Percentiles rank a stretch among this genome's conserved stretches.
These are phyloP conservation scores for Pygoscelis antarcticus DNA, from an alignment of 2,113 vertebrate genomes.

Conservation along the genomic window DNA sequence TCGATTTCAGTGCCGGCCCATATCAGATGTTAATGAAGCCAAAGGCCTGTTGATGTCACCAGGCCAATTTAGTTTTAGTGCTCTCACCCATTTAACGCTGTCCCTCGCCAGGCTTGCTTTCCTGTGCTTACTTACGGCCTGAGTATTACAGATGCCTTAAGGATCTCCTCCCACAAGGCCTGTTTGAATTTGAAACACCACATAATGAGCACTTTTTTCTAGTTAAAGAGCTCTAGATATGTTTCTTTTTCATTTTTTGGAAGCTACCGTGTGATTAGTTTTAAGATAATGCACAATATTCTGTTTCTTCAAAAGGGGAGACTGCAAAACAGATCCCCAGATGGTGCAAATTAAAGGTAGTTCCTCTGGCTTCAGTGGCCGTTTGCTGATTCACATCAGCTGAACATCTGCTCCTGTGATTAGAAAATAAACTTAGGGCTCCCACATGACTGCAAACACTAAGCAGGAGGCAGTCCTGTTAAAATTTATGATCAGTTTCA, in stretches of 20 bases:
- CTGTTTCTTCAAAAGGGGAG: background rate
- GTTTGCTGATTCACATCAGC: slow-evolving; percentile 10
- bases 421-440: background rate
- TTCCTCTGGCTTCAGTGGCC: background rate
- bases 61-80: background rate
- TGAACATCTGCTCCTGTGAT: slow-evolving; percentile 5
- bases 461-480: background rate
- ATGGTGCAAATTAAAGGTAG: background rate
- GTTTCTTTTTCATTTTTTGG: background rate
- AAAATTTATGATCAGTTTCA: background rate
- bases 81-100: background rate
- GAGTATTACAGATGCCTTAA: background rate
- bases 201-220: background rate
- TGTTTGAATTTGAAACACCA: background rate
- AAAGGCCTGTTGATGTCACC: background rate
- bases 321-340: background rate
- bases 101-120: background rate
- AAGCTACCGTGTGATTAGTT: background rate
- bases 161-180: background rate
- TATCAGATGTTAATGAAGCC: background rate
- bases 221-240: background rate
- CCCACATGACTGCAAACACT: background rate
- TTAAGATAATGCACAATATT: background rate
- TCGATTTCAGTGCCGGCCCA: background rate
- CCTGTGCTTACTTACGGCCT: background rate